Percentiles rank a stretch among this genome's conserved stretches.
Conservation (phyloP, 2,888 invertebrate species). For the Lasioglossum morio region DNA sequence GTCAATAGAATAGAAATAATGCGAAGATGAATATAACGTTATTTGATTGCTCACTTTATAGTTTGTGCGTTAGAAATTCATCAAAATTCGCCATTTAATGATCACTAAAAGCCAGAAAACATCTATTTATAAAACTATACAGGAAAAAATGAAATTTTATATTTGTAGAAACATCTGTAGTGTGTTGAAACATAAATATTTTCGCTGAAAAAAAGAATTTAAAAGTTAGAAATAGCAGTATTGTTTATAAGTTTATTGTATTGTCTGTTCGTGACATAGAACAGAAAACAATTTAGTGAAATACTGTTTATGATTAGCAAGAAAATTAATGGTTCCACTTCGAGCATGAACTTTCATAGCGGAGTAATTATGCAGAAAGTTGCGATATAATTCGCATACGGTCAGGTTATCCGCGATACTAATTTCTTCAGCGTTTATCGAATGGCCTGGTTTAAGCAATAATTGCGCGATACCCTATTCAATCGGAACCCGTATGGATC, state of each 20-base stretch:
- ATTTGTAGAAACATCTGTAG: neutral
- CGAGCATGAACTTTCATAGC: neutral
- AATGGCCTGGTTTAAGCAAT: neutral
- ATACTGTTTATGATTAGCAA: neutral
- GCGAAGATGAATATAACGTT: neutral
- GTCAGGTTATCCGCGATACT: neutral
- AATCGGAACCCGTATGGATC: neutral
- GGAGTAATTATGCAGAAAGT: neutral
- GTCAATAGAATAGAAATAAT: neutral
- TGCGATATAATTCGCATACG: conserved; percentile 23
- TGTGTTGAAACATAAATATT: neutral
- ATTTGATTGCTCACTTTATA: neutral
- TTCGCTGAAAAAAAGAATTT: neutral
- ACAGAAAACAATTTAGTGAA: neutral
- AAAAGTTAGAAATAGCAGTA: neutral
- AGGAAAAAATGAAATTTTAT: neutral
- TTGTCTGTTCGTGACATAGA: neutral
- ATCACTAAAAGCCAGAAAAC: neutral
- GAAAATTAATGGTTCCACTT: neutral
- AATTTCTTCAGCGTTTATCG: neutral
- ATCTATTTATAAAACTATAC: neutral
- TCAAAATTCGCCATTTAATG: neutral
- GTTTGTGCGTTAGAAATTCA: neutral
- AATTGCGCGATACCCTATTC: neutral
- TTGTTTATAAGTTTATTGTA: neutral